These are phyloP conservation scores for Charina bottae DNA, from an alignment of 2,113 vertebrate species.

Conservation along the genomic window DNA sequence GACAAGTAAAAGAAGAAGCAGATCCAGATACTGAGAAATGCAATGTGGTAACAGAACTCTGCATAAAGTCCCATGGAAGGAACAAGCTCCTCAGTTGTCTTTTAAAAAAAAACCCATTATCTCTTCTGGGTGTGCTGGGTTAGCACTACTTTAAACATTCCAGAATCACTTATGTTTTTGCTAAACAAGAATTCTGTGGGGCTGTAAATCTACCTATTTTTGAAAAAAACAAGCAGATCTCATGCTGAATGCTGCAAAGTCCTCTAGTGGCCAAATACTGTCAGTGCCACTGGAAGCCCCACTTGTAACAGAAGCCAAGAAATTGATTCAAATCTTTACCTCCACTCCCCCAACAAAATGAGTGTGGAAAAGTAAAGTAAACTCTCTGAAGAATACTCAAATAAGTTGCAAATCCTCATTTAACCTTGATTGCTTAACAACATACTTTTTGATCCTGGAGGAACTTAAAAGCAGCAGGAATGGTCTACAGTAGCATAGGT, in stretches of 20 bases:
- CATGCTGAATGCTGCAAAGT: background rate
- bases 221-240: background rate
- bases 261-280: background rate
- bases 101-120: background rate
- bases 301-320: background rate
- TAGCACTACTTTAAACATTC: background rate
- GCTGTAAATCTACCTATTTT: background rate
- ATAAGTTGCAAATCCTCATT: background rate
- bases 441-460: background rate
- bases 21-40: background rate
- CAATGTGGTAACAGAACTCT: background rate
- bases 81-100: background rate
- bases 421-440: background rate
- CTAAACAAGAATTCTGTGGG: background rate
- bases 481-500: background rate
- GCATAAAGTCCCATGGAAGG: background rate
- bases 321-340: background rate
- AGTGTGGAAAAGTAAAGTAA: background rate
- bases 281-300: background rate
- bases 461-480: background rate
- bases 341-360: background rate
- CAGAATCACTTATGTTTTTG: background rate
- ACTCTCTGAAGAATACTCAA: background rate
- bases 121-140: background rate
- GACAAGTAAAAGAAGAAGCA: background rate